Base-by-base conservation (phyloP, 2,113 vertebrate species). In the Dicentrarchus labrax region DNA sequence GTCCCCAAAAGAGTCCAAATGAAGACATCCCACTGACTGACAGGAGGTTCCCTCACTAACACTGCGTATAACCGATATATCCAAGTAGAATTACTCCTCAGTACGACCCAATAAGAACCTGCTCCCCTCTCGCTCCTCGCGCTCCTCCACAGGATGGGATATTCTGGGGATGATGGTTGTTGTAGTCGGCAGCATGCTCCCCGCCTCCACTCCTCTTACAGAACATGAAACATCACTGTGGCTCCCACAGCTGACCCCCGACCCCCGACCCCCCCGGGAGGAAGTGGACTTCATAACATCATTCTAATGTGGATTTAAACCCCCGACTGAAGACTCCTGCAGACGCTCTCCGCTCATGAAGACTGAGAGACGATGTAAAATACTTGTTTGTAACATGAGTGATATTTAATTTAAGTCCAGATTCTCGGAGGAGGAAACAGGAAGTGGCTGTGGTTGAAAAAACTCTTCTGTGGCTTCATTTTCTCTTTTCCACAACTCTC, bases 1-100 rank as follows among this genome's bases (percentile, higher is more conserved):
- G 94, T 91, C 94, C 92, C 15, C 16, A 30, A 22, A 87, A 75
- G 80, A 93, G 57, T 30, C 30, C 30, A 94, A 95, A 95, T 7
- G 4, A 43, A 94, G 83, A 72, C 72, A n/a, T 75, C 61, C 69
- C 19, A 16, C 41, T 1, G 17, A 81, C 62, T 1, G 21, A 2
- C 71, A 50, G 54, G 77, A 84, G 12, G 65, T 83, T 59, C 38
- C 24, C 19, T 75, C 62, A 62, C 47, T 65, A 72, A 76, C 74
- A 38, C 62, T 57, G 68, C 83, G 47, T 81, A 19, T 62, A 73
- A 80, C 76, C 43, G 24, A 41, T 75, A 71, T 82, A 78, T 76
- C 61, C 71, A 72, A 67, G 62, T 78, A 43, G 22, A 81, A 41
- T 7, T 72, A 36, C 73, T 79, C 81, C 57, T 81, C 74, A 12